Conservation (phyloP, 2,888 invertebrate genomes). For the Empis stercorea region DNA sequence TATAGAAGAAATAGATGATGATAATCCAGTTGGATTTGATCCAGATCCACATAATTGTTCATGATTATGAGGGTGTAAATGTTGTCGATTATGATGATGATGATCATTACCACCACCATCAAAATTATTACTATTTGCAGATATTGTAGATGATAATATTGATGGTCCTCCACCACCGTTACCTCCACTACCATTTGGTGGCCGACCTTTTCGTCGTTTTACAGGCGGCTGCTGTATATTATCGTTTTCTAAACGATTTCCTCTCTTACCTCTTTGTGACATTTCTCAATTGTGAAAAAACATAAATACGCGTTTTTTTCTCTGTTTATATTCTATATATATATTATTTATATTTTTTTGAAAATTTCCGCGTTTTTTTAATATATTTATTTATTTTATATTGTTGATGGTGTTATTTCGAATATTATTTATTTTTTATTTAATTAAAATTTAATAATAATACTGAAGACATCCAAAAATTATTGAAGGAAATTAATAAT, state of each 20-base stretch:
- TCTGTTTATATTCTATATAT: slow-evolving; percentile 4
- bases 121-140: slow-evolving; percentile 12
- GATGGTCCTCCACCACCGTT: slow-evolving; percentile 24
- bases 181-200: slow-evolving; percentile 36
- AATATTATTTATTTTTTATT: neutral
- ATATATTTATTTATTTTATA: neutral
- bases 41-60: neutral
- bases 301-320: slow-evolving; percentile 10
- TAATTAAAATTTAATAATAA: too few species aligned
- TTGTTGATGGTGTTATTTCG: neutral
- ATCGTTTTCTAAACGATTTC: slow-evolving; percentile 44
- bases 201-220: slow-evolving; percentile 64
- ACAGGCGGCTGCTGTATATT: slow-evolving; percentile 46
- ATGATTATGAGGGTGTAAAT: slow-evolving; percentile 9
- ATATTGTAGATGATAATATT: slow-evolving; percentile 10
- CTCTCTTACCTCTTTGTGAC: slow-evolving; percentile 68
- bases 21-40: slow-evolving; percentile 11
- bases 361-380: neutral
- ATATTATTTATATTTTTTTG: neutral
- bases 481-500: too few species aligned
- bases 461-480: too few species aligned
- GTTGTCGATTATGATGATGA: slow-evolving; percentile 9
- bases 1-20: slow-evolving; percentile 1
- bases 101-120: slow-evolving; percentile 15
- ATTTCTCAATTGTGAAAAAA: slow-evolving; percentile 30